Evolutionary conservation across 2,888 invertebrate genomes (phyloP).

Genomic region (Mellilla xanthometata): DNA sequence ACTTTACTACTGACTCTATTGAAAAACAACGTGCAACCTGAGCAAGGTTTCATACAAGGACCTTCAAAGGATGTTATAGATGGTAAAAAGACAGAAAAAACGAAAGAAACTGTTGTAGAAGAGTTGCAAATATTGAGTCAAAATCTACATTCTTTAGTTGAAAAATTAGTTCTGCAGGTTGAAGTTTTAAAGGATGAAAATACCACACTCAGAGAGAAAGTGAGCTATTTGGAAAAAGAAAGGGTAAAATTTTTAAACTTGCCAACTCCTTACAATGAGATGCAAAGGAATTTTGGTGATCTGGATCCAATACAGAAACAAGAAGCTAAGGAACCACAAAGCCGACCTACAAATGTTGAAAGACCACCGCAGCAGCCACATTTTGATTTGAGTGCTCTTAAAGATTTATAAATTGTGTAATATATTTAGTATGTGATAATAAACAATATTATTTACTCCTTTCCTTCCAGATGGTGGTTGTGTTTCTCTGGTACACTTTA

Average conservation of each 20-base stretch:
- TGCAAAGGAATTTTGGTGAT: conserved; percentile 31
- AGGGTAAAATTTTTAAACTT: conserved; percentile 68
- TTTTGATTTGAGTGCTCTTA: conserved; percentile 64
- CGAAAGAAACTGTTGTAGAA: conserved; percentile 84
- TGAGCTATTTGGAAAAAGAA: conserved; percentile 81
- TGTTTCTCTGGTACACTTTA: too few species aligned
- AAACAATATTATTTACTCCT: too few species aligned
- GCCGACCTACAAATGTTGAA: conserved; percentile 38
- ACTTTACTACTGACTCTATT: conserved; percentile 76
- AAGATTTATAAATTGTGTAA: conserved; percentile 31
- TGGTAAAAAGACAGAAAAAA: conserved; percentile 83
- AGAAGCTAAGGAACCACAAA: conserved; percentile 33
- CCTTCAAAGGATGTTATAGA: conserved; percentile 44
- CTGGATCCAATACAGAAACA: conserved; percentile 13
- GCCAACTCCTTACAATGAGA: conserved; percentile 48
- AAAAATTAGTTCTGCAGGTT: conserved; percentile 84
- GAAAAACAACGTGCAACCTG: conserved; percentile 43
- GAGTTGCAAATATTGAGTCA: conserved; percentile 86
- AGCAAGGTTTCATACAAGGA: conserved; percentile 41
- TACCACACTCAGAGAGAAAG: conserved; percentile 79
- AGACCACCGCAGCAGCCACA: conserved; percentile 45
- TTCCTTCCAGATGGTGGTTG: too few species aligned
- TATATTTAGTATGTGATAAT: too few species aligned
- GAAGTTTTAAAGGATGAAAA: conserved; percentile 86
- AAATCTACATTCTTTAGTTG: conserved; percentile 79